phyloP scores from a whole-genome alignment of 2,797 vertebrate genomes.

The Dendrocincla fuliginosa region DNA sequence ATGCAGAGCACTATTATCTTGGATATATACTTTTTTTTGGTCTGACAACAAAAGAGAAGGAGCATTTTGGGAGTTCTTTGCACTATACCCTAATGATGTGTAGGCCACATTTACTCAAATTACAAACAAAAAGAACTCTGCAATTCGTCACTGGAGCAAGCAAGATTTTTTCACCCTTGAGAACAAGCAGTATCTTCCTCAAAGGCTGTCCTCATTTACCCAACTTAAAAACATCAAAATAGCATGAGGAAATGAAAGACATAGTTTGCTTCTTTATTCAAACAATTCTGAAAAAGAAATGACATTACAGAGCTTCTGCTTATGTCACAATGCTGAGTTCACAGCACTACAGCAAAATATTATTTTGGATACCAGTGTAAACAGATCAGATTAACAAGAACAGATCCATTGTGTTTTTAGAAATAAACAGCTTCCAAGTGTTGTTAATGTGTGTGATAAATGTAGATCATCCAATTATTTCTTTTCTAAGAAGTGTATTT shows the following conservation, averaged over 20 bases:
- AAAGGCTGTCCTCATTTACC: neutral
- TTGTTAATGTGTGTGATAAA: neutral
- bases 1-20: neutral
- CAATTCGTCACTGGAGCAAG: neutral
- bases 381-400: neutral
- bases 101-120: neutral
- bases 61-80: neutral
- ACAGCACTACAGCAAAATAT: neutral
- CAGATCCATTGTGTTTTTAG: neutral
- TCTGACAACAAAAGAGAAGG: neutral
- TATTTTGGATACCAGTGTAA: neutral
- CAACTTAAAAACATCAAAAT: neutral
- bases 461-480: neutral
- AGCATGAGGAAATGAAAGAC: neutral
- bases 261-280: neutral
- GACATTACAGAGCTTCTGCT: neutral
- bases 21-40: neutral
- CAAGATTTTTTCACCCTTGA: rapidly evolving
- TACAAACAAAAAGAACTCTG: neutral
- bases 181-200: neutral
- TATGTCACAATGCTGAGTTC: neutral
- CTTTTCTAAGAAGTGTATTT: neutral
- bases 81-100: neutral
- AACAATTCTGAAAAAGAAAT: neutral
- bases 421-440: neutral